Conservation (phyloP, 2,888 invertebrate species). For the Spialia ferax region DNA sequence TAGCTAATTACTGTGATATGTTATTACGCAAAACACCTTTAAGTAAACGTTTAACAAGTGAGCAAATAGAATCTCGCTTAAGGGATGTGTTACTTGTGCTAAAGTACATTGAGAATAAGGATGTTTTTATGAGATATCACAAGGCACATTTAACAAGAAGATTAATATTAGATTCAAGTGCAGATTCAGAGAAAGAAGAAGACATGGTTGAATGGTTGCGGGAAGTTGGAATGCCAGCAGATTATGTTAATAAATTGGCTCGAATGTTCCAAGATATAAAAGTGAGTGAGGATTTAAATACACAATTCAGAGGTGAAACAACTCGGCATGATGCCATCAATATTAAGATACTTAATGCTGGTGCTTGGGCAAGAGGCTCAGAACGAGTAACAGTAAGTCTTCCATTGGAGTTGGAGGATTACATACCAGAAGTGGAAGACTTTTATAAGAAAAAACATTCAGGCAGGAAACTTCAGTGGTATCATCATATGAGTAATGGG, state of each 20-base stretch:
- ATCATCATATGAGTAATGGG: constrained; percentile 99
- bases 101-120: constrained; percentile 99
- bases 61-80: constrained; percentile 98
- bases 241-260: constrained; percentile 99
- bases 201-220: constrained; percentile 99
- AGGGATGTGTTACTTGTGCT: constrained; percentile 97
- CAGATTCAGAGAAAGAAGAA: constrained; percentile 99
- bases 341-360: constrained; percentile 99
- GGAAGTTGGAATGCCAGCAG: constrained; percentile 99
- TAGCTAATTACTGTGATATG: constrained; percentile 99
- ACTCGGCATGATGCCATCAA: constrained; percentile 96
- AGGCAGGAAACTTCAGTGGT: constrained; percentile 99
- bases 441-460: constrained; percentile 99
- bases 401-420: constrained; percentile 99
- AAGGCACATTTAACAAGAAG: constrained; percentile 98
- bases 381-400: constrained; percentile 98
- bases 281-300: constrained; percentile 98
- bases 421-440: constrained; percentile 99
- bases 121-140: constrained; percentile 99
- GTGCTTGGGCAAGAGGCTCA: constrained; percentile 98
- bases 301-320: constrained; percentile 95
- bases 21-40: constrained; percentile 97
- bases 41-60: constrained; percentile 97
- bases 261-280: constrained; percentile 99
- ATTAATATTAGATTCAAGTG: constrained; percentile 98